Evolutionary conservation across 2,888 invertebrate species (phyloP), one percentile per base, ranked within the genome.

Genomic region (Junonia oenone): DNA sequence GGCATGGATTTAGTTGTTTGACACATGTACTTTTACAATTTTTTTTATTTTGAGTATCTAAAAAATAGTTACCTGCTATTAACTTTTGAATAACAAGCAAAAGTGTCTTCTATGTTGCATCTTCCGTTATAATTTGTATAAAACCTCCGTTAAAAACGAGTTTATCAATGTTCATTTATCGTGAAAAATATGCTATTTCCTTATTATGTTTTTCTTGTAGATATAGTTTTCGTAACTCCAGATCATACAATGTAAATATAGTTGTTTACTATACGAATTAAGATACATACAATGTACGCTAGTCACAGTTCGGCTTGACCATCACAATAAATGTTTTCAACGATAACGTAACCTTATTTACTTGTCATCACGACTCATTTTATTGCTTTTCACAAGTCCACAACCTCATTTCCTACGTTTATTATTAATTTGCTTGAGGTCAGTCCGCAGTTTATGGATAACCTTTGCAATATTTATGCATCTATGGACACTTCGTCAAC

Each of bases 361-460:
- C 56, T 45, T 27, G 17, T 31, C 56, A 55, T 53, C 33, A 35
- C 13, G 31, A 15, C 26, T n/a, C 19, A 38, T 56, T 62, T 62
- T 56, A 60, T 73, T 68, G 67, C 68, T 63, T 67, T 68, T 51
- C 65, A 55, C 51, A 63, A 64, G 71, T 67, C 64, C 68, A 72
- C 62, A 68, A 72, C 65, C 76, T 64, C 66, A 59, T 69, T 65
- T 61, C 55, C 62, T 63, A 67, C 47, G 43, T 52, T 61, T 71
- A 68, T 68, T 50, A 45, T 27, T 31, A 45, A 33, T 51, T 48
- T 15, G 22, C 52, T 45, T 22, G 43, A 37, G 66, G 65, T 68
- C 62, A 61, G 37, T 63, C 64, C 64, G 61, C 33, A 22, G 26
- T 37, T 51, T 22, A 40, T 26, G 67, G 67, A 72, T 71, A 75